Evolutionary conservation across 1,140 invertebrate species (phyloP).

Genomic region (Adoxophyes honmai): DNA sequence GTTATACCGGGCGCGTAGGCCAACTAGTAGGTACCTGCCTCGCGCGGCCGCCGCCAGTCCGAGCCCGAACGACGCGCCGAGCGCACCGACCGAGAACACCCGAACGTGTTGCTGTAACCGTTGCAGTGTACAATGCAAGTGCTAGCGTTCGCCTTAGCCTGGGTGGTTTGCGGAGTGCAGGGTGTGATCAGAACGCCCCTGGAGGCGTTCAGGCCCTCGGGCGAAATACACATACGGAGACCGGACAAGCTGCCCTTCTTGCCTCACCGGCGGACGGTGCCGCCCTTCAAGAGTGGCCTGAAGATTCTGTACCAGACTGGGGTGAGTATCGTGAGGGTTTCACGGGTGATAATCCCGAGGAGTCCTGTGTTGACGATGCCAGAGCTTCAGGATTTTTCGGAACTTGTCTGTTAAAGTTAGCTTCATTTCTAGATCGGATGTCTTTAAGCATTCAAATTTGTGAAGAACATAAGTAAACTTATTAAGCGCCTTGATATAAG

Average conservation of each 20-base stretch:
- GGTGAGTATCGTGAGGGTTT: constrained; percentile 48
- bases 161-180: constrained; percentile 43
- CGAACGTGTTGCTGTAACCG: constrained; percentile 18
- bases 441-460: no score
- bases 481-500: no score
- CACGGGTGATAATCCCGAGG: no score
- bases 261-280: constrained; percentile 46
- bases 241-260: constrained; percentile 62
- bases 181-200: constrained; percentile 60
- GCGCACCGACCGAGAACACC: constrained; percentile 27
- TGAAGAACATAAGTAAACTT: no score
- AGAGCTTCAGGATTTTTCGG: no score
- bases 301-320: constrained; percentile 67
- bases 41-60: constrained; percentile 58
- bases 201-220: constrained; percentile 66
- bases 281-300: constrained; percentile 54
- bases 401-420: no score
- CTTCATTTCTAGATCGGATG: no score
- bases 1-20: constrained; percentile 69
- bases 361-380: no score
- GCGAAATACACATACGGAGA: constrained; percentile 55
- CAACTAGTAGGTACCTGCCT: constrained; percentile 64
- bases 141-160: constrained; percentile 48
- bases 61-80: constrained; percentile 42
- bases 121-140: constrained; percentile 55